phyloP scores from a whole-genome alignment of 1,140 invertebrate species.

The Meteorus sp. region DNA sequence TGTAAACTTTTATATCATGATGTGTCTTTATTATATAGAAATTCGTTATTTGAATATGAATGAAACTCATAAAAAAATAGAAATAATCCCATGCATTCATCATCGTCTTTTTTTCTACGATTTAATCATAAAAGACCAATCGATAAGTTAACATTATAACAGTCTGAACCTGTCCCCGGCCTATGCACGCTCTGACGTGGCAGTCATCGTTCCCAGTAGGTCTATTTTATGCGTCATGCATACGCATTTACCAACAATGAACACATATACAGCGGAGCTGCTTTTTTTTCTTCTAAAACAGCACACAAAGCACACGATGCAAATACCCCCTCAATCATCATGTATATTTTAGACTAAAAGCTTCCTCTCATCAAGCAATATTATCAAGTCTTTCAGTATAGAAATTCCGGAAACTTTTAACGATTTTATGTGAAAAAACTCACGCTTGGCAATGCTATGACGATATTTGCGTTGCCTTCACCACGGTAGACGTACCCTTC shows the following conservation, averaged over 20 bases:
- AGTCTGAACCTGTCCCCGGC: constrained; percentile 11
- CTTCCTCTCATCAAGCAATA: too few relatives aligned
- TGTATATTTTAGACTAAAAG: too few relatives aligned
- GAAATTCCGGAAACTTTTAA: too few relatives aligned
- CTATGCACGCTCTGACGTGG: constrained; percentile 6
- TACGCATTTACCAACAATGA: constrained; percentile 5
- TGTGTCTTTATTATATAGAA: too few relatives aligned
- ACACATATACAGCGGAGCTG: background rate
- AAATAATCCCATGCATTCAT: too few relatives aligned
- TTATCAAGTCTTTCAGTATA: too few relatives aligned
- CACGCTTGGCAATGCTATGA: constrained; percentile 54
- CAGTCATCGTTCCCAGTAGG: constrained; percentile 4
- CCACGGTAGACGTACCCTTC: constrained; percentile 51
- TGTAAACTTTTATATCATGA: too few relatives aligned
- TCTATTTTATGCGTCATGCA: constrained; percentile 14
- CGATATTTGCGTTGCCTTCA: constrained; percentile 60
- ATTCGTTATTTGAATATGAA: too few relatives aligned
- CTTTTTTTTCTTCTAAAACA: too few relatives aligned
- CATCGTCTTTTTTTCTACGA: too few relatives aligned
- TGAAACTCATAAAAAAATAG: too few relatives aligned
- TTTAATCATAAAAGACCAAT: background rate
- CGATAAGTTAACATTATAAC: background rate
- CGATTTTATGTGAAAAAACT: too few relatives aligned
- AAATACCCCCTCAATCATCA: background rate
- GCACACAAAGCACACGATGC: background rate